Evolutionary conservation across 1,140 invertebrate species (phyloP).

Genomic region (Odontomachus brunneus): DNA sequence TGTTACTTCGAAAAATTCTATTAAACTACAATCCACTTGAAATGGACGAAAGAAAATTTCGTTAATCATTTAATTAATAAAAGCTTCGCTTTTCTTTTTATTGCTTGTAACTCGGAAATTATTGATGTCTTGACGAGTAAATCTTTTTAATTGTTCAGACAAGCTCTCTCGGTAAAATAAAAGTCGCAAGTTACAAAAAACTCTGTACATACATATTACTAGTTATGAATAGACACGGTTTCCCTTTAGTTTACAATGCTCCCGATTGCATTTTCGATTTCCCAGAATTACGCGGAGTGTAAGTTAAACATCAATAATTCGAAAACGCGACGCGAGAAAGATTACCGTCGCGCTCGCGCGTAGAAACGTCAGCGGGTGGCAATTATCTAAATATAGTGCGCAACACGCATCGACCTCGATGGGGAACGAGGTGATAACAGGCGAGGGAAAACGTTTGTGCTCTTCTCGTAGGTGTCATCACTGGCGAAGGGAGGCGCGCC

Average conservation of each 20-base stretch:
- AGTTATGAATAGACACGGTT: neutral
- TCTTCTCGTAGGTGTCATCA: conserved; percentile 24
- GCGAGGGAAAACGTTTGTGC: conserved; percentile 21
- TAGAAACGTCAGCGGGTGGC: conserved; percentile 12
- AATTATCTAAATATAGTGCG: conserved; percentile 42
- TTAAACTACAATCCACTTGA: too few relatives aligned
- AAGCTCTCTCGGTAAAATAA: too few relatives aligned
- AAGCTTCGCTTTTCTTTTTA: too few relatives aligned
- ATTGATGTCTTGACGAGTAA: too few relatives aligned
- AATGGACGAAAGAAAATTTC: too few relatives aligned
- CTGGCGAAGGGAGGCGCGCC: conserved; percentile 43
- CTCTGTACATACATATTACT: too few relatives aligned
- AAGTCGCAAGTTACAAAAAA: too few relatives aligned
- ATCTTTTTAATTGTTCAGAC: too few relatives aligned
- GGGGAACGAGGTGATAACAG: conserved; percentile 7
- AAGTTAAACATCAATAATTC: conserved; percentile 27
- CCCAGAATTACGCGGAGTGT: neutral
- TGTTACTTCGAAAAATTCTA: too few relatives aligned
- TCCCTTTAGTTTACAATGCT: neutral
- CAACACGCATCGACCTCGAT: conserved; percentile 22
- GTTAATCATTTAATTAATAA: too few relatives aligned
- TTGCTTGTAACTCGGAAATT: too few relatives aligned
- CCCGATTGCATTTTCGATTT: neutral
- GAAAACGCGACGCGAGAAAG: neutral
- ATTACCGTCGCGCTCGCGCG: neutral